Percentiles rank a stretch among this genome's conserved stretches.
Evolutionary conservation across 2,888 invertebrate genomes (phyloP).

Genomic region (Acheta domesticus): DNA sequence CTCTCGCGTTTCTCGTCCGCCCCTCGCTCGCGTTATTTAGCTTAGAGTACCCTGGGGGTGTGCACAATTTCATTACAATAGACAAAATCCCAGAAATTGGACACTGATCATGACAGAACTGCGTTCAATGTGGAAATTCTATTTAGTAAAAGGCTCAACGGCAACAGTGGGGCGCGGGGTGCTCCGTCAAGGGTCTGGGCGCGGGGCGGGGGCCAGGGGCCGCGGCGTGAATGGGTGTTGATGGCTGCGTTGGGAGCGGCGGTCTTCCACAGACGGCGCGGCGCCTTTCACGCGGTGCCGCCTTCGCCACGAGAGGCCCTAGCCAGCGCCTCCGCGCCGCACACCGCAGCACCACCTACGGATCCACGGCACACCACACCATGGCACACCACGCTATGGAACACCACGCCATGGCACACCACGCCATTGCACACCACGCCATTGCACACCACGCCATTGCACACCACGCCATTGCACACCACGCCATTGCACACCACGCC

Average conservation of each 20-base stretch:
- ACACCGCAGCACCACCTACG: too few relatives aligned
- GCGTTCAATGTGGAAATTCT: conserved; percentile 21
- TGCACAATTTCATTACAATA: conserved; percentile 33
- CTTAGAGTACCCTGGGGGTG: conserved; percentile 2
- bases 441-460: too few relatives aligned
- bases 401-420: too few relatives aligned
- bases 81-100: conserved; percentile 34
- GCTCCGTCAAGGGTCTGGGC: neutral
- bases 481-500: too few relatives aligned
- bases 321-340: too few relatives aligned
- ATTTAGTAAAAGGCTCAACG: conserved; percentile 23
- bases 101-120: conserved; percentile 27
- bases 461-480: too few relatives aligned
- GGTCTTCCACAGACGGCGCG: neutral
- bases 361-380: too few relatives aligned
- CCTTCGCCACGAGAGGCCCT: neutral
- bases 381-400: too few relatives aligned
- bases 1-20: neutral
- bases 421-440: too few relatives aligned
- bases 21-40: neutral
- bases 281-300: neutral
- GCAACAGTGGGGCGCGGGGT: conserved; percentile 3
- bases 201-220: neutral
- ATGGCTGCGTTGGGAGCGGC: neutral
- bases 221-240: neutral